Base-by-base conservation (phyloP, 2,113 vertebrate species). In the Sander vitreus region DNA sequence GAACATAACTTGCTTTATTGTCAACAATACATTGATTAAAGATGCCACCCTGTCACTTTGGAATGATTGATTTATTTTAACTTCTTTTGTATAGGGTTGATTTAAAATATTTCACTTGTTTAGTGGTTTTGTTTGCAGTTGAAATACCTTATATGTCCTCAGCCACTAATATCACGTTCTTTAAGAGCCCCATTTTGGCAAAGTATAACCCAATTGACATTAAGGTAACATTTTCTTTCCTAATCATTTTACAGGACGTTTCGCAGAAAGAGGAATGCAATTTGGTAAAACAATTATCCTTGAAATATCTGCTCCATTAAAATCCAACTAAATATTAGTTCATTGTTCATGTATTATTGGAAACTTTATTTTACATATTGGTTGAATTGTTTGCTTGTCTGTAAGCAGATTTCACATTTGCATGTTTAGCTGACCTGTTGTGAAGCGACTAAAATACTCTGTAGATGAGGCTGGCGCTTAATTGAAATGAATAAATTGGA, bases 1-100 rank as follows among this genome's bases (percentile, higher is more conserved):
- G 59, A 90, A 92, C 84, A 90, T 92, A 90, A 86, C 83, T 92
- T 89, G 83, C 91, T 86, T 84, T 93, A 88, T 90, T 92, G 92
- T 94, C 90, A 83, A 87, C 80, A 73, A 85, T 63, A 89, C 89
- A 84, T 72, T 88, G 84, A 94, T 93, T 94, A 94, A 94, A 95
- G 85, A 91, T 80, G 82, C 59, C 84, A 91, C 82, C 80, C 88
- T 91, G 85, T 94, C 89, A 85, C 71, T 94, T 93, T 81, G 62
- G 89, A 91, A 84, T 83, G 57, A 67, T 84, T 87, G 45, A 51
- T 83, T 86, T 73, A 51, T 78, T 67, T 25, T 27, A 4, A 5
- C 48, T 18, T 7, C 14, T 33, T 18, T 71, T 23, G 30, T 43
- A 2, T 5, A 18, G 10, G 54, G 18, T n/a, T 48, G 5, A 76